These are phyloP conservation scores for Cromileptes altivelis DNA, from an alignment of 2,113 vertebrate genomes.

Conservation along the genomic window DNA sequence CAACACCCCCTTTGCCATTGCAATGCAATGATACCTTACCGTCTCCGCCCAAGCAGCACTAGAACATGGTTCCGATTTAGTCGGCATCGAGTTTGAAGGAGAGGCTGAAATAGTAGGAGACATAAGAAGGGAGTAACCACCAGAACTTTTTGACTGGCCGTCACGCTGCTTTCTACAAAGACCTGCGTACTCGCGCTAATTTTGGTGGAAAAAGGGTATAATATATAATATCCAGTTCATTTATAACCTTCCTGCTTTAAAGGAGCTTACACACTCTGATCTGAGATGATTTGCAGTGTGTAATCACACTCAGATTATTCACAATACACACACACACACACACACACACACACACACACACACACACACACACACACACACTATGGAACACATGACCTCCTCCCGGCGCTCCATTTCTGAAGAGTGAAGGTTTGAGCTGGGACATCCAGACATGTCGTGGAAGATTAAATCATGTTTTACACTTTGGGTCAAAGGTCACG, in stretches of 20 bases:
- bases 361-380: conserved; percentile 9
- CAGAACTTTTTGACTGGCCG: too few relatives aligned
- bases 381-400: not conserved
- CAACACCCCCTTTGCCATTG: too few relatives aligned
- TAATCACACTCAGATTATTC: conserved; percentile 54
- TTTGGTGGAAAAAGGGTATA: not conserved
- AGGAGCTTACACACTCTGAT: conserved; percentile 40
- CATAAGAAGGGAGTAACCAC: too few relatives aligned
- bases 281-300: conserved; percentile 50
- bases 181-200: too few relatives aligned
- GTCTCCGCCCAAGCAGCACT: too few relatives aligned
- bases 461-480: conserved; percentile 48
- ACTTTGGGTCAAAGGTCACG: conserved; percentile 20
- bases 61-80: too few relatives aligned
- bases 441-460: conserved; percentile 33
- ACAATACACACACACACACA: not conserved
- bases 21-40: too few relatives aligned
- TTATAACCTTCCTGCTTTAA: conserved; percentile 48
- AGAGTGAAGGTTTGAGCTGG: conserved; percentile 30
- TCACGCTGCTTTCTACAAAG: too few relatives aligned
- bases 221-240: conserved; percentile 25
- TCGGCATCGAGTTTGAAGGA: too few relatives aligned
- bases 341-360: not conserved
- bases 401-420: conserved; percentile 34
- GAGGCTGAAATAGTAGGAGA: too few relatives aligned